A percentile compares a stretch with the other conserved stretches of the same genome.
Evolutionary conservation across 2,113 vertebrate genomes (phyloP).

Genomic region (Gracilinanus agilis): DNA sequence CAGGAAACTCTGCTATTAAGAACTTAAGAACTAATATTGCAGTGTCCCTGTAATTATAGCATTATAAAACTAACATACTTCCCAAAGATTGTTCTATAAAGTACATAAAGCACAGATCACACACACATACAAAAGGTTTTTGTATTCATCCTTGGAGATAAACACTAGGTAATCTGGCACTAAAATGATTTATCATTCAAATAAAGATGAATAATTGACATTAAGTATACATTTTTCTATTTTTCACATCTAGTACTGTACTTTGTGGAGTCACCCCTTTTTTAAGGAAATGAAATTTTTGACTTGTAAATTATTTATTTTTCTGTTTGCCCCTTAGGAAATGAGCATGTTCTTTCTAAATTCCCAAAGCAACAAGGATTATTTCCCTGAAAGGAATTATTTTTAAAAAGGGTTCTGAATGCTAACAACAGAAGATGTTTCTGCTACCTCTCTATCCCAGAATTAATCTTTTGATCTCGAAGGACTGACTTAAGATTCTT

Average conservation of each 20-base stretch:
- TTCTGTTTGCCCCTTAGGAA: not conserved
- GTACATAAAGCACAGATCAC: not conserved
- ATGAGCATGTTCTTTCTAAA: not conserved
- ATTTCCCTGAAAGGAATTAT: not conserved
- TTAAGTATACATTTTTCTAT: not conserved
- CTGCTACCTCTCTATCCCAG: not conserved
- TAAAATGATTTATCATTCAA: not conserved
- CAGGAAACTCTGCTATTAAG: not conserved
- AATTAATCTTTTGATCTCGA: conserved; percentile 62
- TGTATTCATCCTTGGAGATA: not conserved
- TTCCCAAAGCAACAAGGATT: not conserved
- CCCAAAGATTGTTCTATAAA: not conserved
- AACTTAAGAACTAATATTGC: not conserved
- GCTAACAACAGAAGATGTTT: conserved; percentile 39
- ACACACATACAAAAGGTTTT: not conserved
- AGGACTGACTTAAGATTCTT: conserved; percentile 42
- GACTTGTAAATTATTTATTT: not conserved
- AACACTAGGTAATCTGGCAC: not conserved
- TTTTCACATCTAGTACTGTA: not conserved
- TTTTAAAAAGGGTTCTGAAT: conserved; percentile 32
- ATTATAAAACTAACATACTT: not conserved
- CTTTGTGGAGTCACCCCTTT: not conserved
- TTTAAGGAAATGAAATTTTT: not conserved
- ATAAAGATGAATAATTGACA: not conserved
- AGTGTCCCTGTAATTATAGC: not conserved